Conservation (phyloP, 1,140 invertebrate genomes). For the Saccostrea cuccullata region DNA sequence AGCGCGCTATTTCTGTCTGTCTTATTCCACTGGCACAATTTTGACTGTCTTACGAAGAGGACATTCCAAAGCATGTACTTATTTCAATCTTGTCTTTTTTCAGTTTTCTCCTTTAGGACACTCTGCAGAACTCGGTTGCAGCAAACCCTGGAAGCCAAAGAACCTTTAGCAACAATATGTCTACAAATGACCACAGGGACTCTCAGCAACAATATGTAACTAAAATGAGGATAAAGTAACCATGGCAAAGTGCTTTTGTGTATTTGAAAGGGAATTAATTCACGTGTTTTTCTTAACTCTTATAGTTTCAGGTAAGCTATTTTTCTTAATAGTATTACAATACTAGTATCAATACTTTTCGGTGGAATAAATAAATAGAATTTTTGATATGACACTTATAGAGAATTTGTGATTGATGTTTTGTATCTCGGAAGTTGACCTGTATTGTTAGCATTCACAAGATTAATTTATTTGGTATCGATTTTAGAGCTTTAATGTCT, state of each 20-base stretch:
- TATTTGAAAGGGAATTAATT: slow-evolving; percentile 17
- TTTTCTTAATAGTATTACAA: background rate
- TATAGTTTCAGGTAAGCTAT: background rate
- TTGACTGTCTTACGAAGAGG: background rate
- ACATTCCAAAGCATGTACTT: background rate
- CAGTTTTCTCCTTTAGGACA: background rate
- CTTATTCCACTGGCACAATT: slow-evolving; percentile 9
- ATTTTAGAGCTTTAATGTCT: background rate
- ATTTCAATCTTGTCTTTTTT: slow-evolving; percentile 1
- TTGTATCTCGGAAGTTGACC: background rate
- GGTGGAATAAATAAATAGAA: background rate
- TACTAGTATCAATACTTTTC: background rate
- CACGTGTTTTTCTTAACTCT: background rate
- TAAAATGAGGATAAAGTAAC: slow-evolving; percentile 9
- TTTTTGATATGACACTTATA: background rate
- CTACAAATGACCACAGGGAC: slow-evolving; percentile 9
- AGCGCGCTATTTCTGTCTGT: background rate
- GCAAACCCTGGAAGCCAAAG: background rate
- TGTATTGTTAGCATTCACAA: background rate
- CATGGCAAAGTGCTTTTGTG: slow-evolving; percentile 6
- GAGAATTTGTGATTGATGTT: background rate
- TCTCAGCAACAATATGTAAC: slow-evolving; percentile 15
- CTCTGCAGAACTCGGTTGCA: background rate
- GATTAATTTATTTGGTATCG: slow-evolving; percentile 16
- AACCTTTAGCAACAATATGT: slow-evolving; percentile 9